Percentiles rank a stretch among this genome's conserved stretches.
Evolutionary conservation across 2,888 invertebrate genomes (phyloP).

Genomic region (Panorpa germanica): DNA sequence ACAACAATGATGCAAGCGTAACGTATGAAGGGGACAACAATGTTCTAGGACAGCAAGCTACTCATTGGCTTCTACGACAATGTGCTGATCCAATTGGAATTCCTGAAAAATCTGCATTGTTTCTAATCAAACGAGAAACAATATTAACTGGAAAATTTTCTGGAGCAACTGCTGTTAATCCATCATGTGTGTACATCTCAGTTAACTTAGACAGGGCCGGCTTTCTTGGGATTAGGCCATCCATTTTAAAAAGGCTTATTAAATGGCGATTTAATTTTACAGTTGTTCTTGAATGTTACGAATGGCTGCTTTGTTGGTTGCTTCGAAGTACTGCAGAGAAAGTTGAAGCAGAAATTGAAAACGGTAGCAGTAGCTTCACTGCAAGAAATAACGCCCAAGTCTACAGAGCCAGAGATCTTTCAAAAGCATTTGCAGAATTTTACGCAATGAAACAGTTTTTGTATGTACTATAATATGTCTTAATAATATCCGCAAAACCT

Average conservation of each 20-base stretch:
- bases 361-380: conserved; percentile 46
- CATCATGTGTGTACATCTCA: conserved; percentile 22
- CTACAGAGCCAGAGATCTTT: conserved; percentile 53
- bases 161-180: conserved; percentile 16
- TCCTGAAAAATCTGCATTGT: conserved; percentile 52
- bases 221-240: too few species aligned
- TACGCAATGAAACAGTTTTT: conserved; percentile 25
- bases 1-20: conserved; percentile 75
- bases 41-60: conserved; percentile 75
- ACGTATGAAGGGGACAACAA: conserved; percentile 93
- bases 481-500: too few species aligned
- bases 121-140: conserved; percentile 33
- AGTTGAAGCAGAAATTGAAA: conserved; percentile 31
- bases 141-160: conserved; percentile 27
- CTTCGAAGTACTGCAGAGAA: conserved; percentile 46
- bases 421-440: conserved; percentile 61
- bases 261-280: conserved; percentile 18
- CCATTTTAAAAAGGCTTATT: too few species aligned
- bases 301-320: conserved; percentile 71
- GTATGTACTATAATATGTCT: conserved; percentile 19
- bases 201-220: conserved; percentile 15
- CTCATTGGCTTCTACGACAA: conserved; percentile 66
- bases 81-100: conserved; percentile 36
- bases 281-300: conserved; percentile 54
- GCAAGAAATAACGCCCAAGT: conserved; percentile 70